These are phyloP conservation scores for Mamestra configurata DNA, from an alignment of 1,140 invertebrate genomes.

Conservation along the genomic window DNA sequence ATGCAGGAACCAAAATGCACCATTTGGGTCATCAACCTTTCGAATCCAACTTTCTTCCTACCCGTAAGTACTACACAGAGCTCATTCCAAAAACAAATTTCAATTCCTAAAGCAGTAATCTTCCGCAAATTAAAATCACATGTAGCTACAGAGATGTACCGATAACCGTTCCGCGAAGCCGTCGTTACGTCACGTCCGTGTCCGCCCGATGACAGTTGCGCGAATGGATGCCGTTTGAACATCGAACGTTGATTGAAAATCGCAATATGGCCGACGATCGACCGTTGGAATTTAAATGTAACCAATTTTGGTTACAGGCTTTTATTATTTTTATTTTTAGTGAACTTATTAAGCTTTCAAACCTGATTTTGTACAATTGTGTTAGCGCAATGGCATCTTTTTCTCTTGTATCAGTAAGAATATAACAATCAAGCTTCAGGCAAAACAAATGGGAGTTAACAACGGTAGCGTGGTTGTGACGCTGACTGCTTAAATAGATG, in stretches of 20 bases:
- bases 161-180: slow-evolving; percentile 48
- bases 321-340: slow-evolving; percentile 4
- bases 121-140: slow-evolving; percentile 49
- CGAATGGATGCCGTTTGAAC: slow-evolving; percentile 46
- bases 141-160: slow-evolving; percentile 33
- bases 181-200: slow-evolving; percentile 46
- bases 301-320: background rate
- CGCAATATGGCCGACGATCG: slow-evolving; percentile 32
- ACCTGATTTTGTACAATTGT: too few relatives aligned
- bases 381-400: too few relatives aligned
- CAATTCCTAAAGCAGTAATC: slow-evolving; percentile 36
- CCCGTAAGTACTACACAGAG: background rate
- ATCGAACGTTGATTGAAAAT: slow-evolving; percentile 51
- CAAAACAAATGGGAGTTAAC: too few relatives aligned
- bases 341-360: too few relatives aligned
- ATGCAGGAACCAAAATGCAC: background rate
- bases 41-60: background rate
- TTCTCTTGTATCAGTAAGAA: too few relatives aligned
- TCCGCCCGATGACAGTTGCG: slow-evolving; percentile 51
- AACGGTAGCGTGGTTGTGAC: too few relatives aligned
- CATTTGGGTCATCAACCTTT: background rate
- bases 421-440: too few relatives aligned
- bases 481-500: too few relatives aligned
- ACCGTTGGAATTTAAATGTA: slow-evolving; percentile 41
- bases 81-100: slow-evolving; percentile 26